phyloP scores from a whole-genome alignment of 1,140 invertebrate species.

The Drosophila malerkotliana region DNA sequence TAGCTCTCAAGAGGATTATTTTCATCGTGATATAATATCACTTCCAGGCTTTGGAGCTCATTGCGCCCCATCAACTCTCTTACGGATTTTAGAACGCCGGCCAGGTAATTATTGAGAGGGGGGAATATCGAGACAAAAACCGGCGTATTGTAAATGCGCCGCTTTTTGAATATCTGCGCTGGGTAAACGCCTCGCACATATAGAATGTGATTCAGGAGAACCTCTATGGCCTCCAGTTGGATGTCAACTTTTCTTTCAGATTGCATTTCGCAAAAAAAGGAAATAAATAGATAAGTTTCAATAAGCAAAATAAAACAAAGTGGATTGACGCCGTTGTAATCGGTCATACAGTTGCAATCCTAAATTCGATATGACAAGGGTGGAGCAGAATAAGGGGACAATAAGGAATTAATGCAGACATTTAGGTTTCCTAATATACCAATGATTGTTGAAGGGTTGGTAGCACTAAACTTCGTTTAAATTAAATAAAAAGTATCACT shows the following conservation, averaged over 20 bases:
- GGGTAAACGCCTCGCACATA: slow-evolving; percentile 76
- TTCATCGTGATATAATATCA: slow-evolving; percentile 61
- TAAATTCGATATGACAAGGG: too few species aligned
- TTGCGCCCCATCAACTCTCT: slow-evolving; percentile 44
- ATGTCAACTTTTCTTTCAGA: slow-evolving; percentile 49
- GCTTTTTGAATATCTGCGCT: slow-evolving; percentile 71
- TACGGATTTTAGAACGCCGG: slow-evolving; percentile 51
- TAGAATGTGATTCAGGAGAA: slow-evolving; percentile 72
- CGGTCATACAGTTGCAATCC: neutral
- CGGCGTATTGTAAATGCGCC: slow-evolving; percentile 69
- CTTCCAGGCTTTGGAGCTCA: slow-evolving; percentile 50
- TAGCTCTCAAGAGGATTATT: slow-evolving; percentile 53
- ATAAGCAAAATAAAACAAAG: neutral
- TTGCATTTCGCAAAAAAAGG: slow-evolving; percentile 46
- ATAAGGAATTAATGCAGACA: too few species aligned
- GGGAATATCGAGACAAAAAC: slow-evolving; percentile 71
- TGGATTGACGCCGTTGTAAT: neutral
- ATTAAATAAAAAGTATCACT: neutral
- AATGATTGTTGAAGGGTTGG: neutral
- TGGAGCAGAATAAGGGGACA: too few species aligned
- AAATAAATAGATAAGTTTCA: neutral
- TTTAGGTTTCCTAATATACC: too few species aligned
- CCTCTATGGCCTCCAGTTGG: slow-evolving; percentile 72
- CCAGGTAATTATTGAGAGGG: slow-evolving; percentile 67
- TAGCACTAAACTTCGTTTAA: neutral